Evolutionary conservation across 1,140 invertebrate species (phyloP).

Genomic region (Lordiphosa clarofinis): DNA sequence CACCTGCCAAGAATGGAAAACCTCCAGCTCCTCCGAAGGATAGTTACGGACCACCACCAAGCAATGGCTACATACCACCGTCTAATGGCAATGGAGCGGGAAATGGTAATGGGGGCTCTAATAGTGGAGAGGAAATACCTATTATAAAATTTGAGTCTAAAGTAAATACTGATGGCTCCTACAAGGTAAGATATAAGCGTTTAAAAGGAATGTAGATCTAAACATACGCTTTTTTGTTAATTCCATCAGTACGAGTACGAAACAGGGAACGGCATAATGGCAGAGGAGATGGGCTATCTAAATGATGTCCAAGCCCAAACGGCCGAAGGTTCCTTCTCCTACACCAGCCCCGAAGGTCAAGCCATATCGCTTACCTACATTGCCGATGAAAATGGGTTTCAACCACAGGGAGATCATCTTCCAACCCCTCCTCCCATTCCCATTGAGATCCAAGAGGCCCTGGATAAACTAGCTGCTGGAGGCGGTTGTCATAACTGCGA

Average conservation of each 20-base stretch:
- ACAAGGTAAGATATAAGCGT: conserved; percentile 66
- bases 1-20: conserved; percentile 9
- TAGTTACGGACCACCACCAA: conserved; percentile 28
- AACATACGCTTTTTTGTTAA: background rate
- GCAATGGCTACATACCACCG: conserved; percentile 18
- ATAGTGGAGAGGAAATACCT: conserved; percentile 79
- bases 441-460: conserved; percentile 89
- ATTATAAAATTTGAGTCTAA: conserved; percentile 83
- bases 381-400: conserved; percentile 90
- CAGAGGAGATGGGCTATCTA: conserved; percentile 84
- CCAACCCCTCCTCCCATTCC: conserved; percentile 91
- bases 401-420: conserved; percentile 86
- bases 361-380: conserved; percentile 86
- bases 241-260: conserved; percentile 80
- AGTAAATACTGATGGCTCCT: conserved; percentile 84
- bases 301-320: conserved; percentile 83
- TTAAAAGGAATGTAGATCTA: too few species aligned
- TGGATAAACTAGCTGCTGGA: conserved; percentile 88
- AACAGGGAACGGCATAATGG: conserved; percentile 85
- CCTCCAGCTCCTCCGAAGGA: conserved; percentile 27
- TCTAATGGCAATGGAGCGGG: conserved; percentile 20
- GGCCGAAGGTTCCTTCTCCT: conserved; percentile 86
- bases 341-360: conserved; percentile 87
- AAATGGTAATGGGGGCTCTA: conserved; percentile 33
- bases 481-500: conserved; percentile 80